Conservation (phyloP, 2,113 vertebrate genomes). For the Larimichthys crocea region DNA sequence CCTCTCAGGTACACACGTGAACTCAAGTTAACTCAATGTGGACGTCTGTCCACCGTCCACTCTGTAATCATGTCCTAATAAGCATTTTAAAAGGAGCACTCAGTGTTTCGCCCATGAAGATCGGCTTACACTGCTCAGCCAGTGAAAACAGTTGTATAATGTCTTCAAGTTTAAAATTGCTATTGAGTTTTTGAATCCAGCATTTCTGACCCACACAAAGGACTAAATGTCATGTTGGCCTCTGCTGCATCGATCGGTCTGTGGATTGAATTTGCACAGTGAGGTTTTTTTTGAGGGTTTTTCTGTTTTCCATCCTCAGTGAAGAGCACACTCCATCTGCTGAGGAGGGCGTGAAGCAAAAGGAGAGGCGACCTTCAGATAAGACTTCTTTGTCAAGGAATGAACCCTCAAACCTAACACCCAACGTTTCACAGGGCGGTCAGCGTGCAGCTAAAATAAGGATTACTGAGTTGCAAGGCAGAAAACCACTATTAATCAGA, state of each 20-base stretch:
- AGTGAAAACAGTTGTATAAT: neutral
- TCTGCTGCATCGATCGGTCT: neutral
- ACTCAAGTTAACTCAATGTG: neutral
- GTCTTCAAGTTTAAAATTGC: neutral
- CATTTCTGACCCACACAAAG: neutral
- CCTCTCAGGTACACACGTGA: conserved; percentile 12
- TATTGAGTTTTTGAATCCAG: neutral
- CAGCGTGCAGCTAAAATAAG: neutral
- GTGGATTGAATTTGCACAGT: neutral
- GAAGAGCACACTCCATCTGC: neutral
- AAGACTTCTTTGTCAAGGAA: neutral
- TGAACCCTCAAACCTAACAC: neutral
- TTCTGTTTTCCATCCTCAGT: neutral
- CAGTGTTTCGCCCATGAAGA: neutral
- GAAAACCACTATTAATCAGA: neutral
- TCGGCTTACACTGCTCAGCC: too few relatives aligned
- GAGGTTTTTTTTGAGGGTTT: neutral
- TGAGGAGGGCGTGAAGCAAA: neutral
- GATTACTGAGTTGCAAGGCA: neutral
- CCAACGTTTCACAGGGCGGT: neutral
- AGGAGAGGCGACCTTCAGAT: neutral
- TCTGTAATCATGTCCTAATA: neutral
- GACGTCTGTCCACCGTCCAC: neutral
- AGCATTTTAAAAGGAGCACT: neutral
- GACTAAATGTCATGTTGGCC: neutral